These are phyloP conservation scores for Cuculus canorus DNA, from an alignment of 2,797 vertebrate genomes.

Conservation along the genomic window DNA sequence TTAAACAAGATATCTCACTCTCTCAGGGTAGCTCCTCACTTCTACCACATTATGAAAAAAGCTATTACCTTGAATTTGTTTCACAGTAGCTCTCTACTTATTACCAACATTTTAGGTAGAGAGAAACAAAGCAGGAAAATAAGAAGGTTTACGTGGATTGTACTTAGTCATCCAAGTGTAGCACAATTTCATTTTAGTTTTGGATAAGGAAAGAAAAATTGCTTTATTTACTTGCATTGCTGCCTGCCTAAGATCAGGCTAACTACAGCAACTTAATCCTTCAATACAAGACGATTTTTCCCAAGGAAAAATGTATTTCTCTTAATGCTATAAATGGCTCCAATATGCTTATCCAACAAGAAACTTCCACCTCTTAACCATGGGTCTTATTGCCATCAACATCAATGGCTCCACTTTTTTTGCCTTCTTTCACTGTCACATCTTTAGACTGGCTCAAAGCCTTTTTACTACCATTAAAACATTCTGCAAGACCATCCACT, in stretches of 20 bases:
- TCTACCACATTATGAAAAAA: background rate
- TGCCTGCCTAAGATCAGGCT: conserved; percentile 8
- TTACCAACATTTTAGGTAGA: background rate
- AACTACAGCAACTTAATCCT: conserved; percentile 1
- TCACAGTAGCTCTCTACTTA: background rate
- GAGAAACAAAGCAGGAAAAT: background rate
- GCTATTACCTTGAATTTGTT: background rate
- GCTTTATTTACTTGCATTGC: background rate
- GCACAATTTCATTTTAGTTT: background rate
- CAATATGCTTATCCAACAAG: background rate
- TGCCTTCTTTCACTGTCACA: background rate
- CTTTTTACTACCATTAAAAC: background rate
- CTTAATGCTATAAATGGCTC: background rate
- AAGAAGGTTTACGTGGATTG: background rate
- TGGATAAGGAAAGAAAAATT: background rate
- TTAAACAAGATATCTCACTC: background rate
- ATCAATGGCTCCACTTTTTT: background rate
- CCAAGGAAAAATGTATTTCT: conserved; percentile 9
- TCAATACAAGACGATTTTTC: background rate
- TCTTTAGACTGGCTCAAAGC: background rate
- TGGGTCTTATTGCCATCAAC: background rate
- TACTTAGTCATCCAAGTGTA: background rate
- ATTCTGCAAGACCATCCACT: background rate
- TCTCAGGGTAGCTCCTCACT: background rate
- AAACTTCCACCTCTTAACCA: background rate